Conservation (phyloP, 1,140 invertebrate species). For the Trichomalopsis sarcophagae region DNA sequence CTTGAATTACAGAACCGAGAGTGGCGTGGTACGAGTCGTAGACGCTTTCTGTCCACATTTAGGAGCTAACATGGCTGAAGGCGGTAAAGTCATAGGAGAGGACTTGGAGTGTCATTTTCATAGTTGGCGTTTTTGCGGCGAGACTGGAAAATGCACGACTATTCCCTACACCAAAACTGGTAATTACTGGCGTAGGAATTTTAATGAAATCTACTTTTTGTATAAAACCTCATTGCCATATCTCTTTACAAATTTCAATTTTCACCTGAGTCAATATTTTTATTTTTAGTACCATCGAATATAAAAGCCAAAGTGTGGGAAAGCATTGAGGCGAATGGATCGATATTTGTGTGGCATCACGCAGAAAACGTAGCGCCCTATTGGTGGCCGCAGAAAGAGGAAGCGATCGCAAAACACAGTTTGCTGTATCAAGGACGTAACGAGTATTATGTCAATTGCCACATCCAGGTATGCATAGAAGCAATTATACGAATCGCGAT, state of each 20-base stretch:
- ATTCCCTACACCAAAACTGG: constrained; percentile 79
- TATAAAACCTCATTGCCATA: too few species aligned
- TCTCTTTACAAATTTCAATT: too few species aligned
- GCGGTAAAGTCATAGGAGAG: constrained; percentile 83
- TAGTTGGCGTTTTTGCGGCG: constrained; percentile 86
- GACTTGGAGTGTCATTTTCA: constrained; percentile 94
- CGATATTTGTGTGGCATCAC: constrained; percentile 92
- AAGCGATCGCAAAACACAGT: constrained; percentile 75
- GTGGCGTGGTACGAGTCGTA: constrained; percentile 79
- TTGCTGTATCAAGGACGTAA: constrained; percentile 85
- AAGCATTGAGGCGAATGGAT: constrained; percentile 81
- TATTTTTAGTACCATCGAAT: constrained; percentile 76
- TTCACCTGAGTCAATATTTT: neutral
- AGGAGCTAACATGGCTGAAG: constrained; percentile 88
- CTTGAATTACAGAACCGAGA: constrained; percentile 70
- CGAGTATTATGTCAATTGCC: constrained; percentile 84
- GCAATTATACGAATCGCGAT: neutral
- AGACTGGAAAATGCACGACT: constrained; percentile 80
- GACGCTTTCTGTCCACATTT: constrained; percentile 94
- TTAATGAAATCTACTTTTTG: constrained; percentile 60
- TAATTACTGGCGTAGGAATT: constrained; percentile 46
- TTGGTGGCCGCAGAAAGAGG: constrained; percentile 81
- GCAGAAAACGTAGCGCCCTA: constrained; percentile 81
- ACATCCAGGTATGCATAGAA: constrained; percentile 78
- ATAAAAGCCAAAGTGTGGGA: constrained; percentile 81